Evolutionary conservation across 37 sponge, comb jelly and placozoan genomes (phyloP).

Genomic region (Haliclona indistincta): DNA sequence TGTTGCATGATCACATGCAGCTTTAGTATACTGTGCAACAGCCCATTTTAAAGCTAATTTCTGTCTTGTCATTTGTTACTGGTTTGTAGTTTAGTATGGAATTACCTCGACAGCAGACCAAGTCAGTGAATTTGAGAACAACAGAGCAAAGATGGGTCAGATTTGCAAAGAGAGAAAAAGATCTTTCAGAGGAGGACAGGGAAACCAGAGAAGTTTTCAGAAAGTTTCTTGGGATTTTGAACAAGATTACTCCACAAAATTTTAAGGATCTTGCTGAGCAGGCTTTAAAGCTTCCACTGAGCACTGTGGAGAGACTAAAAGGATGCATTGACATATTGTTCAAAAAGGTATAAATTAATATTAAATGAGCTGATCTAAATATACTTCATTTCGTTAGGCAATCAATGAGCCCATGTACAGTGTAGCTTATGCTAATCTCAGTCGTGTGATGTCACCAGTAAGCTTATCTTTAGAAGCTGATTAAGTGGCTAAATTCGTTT

Average conservation of each 20-base stretch:
- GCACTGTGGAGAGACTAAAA: constrained; percentile 59
- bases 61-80: too few relatives aligned
- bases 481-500: constrained; percentile 69
- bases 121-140: constrained; percentile 56
- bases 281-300: constrained; percentile 42
- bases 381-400: too few relatives aligned
- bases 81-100: too few relatives aligned
- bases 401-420: constrained; percentile 50
- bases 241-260: constrained; percentile 88
- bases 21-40: too few relatives aligned
- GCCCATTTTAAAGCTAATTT: too few relatives aligned
- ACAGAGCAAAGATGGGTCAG: constrained; percentile 68
- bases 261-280: constrained; percentile 74
- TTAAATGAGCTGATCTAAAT: too few relatives aligned
- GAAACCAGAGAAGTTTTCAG: constrained; percentile 46
- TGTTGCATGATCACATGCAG: too few relatives aligned
- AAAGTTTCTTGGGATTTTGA: constrained; percentile 68
- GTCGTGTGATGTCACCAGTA: constrained; percentile 27
- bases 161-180: constrained; percentile 25
- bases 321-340: constrained; percentile 78
- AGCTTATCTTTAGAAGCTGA: constrained; percentile 70
- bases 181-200: too few relatives aligned
- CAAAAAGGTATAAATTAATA: too few relatives aligned
- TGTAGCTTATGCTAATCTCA: constrained; percentile 52
- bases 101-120: neutral